phyloP scores from a whole-genome alignment of 2,888 invertebrate species.

The Unio delphinus region DNA sequence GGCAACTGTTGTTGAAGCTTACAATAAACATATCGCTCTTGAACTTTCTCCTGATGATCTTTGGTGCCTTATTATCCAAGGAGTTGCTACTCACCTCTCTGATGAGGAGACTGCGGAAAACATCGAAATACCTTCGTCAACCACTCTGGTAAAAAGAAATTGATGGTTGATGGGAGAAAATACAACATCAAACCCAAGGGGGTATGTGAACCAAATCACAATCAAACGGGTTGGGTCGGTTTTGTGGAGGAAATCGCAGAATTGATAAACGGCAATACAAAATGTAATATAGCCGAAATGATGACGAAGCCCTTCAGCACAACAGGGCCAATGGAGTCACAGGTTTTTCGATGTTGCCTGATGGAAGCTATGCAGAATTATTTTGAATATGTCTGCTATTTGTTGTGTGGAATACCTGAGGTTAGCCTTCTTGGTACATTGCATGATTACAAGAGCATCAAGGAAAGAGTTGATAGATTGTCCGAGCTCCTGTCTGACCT shows the following conservation, averaged over 20 bases:
- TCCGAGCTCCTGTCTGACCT: not conserved
- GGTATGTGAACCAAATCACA: too few species aligned
- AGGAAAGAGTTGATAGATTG: too few species aligned
- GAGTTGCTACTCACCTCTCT: not conserved
- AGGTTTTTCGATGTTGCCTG: not conserved
- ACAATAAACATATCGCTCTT: not conserved
- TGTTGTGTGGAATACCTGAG: not conserved
- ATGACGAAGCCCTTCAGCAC: not conserved
- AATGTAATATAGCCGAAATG: not conserved
- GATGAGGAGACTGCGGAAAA: not conserved
- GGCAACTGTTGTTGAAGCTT: not conserved
- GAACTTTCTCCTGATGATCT: not conserved
- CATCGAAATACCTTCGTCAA: not conserved
- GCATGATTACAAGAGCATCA: too few species aligned
- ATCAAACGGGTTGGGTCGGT: not conserved
- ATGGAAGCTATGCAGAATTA: conserved; percentile 2
- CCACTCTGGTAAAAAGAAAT: not conserved
- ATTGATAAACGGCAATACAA: not conserved
- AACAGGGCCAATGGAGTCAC: not conserved
- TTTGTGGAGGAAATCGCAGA: not conserved
- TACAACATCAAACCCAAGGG: too few species aligned
- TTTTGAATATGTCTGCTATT: not conserved
- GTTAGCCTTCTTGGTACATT: not conserved
- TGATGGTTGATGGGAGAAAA: not conserved
- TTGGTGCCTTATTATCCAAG: not conserved